phyloP scores from a whole-genome alignment of 2,113 vertebrate genomes.

The Candoia aspera region DNA sequence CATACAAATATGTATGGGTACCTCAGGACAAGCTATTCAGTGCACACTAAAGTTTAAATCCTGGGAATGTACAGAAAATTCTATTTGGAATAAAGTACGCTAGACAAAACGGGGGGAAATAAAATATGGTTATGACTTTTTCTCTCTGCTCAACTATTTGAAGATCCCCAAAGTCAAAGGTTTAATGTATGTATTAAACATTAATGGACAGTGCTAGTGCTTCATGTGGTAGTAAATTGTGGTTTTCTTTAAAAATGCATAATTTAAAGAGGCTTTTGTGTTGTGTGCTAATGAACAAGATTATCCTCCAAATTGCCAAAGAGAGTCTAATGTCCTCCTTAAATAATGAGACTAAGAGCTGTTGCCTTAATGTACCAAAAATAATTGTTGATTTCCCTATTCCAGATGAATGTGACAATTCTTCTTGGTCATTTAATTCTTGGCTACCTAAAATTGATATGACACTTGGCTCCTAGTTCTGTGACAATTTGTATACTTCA shows the following conservation, averaged over 20 bases:
- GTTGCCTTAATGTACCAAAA: slow-evolving; percentile 3
- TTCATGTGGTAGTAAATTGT: slow-evolving; percentile 4
- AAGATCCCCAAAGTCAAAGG: slow-evolving; percentile 27
- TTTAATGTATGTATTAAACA: slow-evolving; percentile 34
- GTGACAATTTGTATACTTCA: slow-evolving; percentile 16
- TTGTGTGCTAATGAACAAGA: slow-evolving; percentile 17
- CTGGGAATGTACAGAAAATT: neutral
- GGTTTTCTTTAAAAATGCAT: slow-evolving; percentile 24
- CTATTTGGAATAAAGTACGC: neutral
- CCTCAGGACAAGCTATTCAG: neutral
- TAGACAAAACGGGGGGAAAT: neutral
- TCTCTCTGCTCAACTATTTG: neutral
- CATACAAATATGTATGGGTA: neutral
- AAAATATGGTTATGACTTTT: slow-evolving; percentile 1
- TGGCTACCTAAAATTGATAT: neutral
- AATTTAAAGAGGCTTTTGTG: slow-evolving; percentile 12
- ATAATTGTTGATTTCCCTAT: slow-evolving; percentile 16
- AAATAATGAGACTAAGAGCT: neutral
- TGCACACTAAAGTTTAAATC: slow-evolving; percentile 1
- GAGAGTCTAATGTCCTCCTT: neutral
- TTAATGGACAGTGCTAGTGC: slow-evolving; percentile 26
- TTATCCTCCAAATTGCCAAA: slow-evolving; percentile 2
- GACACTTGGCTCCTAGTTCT: slow-evolving; percentile 14
- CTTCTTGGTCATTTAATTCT: slow-evolving; percentile 25
- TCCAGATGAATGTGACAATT: slow-evolving; percentile 14